Percentiles rank a stretch among this genome's conserved stretches.
These are phyloP conservation scores for Seladonia tumulorum DNA, from an alignment of 2,888 invertebrate genomes.

Conservation along the genomic window DNA sequence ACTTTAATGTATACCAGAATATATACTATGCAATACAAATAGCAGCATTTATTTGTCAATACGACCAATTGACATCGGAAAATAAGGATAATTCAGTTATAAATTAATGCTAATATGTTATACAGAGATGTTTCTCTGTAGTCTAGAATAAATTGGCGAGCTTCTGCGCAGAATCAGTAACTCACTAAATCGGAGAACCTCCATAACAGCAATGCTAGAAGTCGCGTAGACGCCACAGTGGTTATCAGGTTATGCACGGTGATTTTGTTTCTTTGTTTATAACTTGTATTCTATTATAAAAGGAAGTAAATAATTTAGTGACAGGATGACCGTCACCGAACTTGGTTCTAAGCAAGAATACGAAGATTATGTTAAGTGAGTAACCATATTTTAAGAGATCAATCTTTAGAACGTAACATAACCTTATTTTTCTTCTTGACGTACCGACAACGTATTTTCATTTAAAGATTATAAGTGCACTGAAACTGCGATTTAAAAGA, in stretches of 20 bases:
- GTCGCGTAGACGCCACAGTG: constrained; percentile 68
- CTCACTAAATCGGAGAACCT: constrained; percentile 25
- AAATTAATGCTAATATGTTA: neutral
- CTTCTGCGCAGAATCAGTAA: constrained; percentile 22
- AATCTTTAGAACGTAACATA: constrained; percentile 1
- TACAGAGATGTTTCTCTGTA: constrained; percentile 4
- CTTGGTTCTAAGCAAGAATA: constrained; percentile 86
- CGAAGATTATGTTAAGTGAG: constrained; percentile 84
- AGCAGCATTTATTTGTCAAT: neutral
- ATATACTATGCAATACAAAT: neutral
- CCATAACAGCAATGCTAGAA: constrained; percentile 59
- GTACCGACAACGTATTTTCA: neutral
- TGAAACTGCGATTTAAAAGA: too few species aligned
- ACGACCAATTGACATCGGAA: neutral
- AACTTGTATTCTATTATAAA: constrained; percentile 16
- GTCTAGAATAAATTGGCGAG: constrained; percentile 7
- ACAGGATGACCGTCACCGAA: constrained; percentile 85
- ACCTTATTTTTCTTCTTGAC: constrained; percentile 13
- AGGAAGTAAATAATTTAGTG: constrained; percentile 33
- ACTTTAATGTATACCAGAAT: too few species aligned
- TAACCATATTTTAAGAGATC: constrained; percentile 32
- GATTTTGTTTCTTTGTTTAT: constrained; percentile 14
- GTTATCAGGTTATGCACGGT: neutral
- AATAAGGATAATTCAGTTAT: neutral
- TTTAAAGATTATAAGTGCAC: neutral